Base-by-base conservation (phyloP, 2,797 vertebrate genomes). In the Hyperoplus lanceolatus region DNA sequence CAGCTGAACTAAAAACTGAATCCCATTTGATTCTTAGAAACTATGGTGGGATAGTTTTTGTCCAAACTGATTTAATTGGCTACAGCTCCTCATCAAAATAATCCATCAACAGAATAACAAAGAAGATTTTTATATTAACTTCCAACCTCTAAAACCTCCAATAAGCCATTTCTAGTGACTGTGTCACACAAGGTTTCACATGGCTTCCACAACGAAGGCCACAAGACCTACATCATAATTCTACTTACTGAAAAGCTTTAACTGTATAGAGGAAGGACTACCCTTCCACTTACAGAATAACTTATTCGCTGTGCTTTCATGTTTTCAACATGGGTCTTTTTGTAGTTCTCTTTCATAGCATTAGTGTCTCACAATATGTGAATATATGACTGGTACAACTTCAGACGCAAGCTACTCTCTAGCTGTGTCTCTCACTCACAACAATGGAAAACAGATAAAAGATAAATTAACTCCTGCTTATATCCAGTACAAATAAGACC, bases 171-270 rank as follows among this genome's bases (percentile, higher is more conserved):
- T 54, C 8, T 12, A 54, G 12, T 53, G 16, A 46, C 39, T 29
- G 29, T 14, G 0, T 60, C 21, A 15, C 12, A 6, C 8, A 36
- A 4, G 8, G 18, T 63, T 77, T 56, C 29, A 29, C 36, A 5
- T 65, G 55, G 16, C 41, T 53, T 14, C 42, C 49, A 36, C 18
- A 60, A 36, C 60, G 46, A 72, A 49, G 60, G n/a, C 68, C 14
- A 3, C 16, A 13, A 29, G 29, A 29, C 29, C 29, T 3, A 29
- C 29, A 3, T 3, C 11, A 45, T 14, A 39, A 51, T 54, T 38
- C 5, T 7, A 14, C 8, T 55, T 16, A 11, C 2, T 62, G 43
- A 38, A 18, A 54, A 11, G 10, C 50, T 57, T 68, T 51, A 39
- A 38, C 12, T 63, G 13, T 63, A 49, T 5, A 42, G 50, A 68